These are phyloP conservation scores for Nasonovia ribisnigri DNA, from an alignment of 2,888 invertebrate species.

Conservation along the genomic window DNA sequence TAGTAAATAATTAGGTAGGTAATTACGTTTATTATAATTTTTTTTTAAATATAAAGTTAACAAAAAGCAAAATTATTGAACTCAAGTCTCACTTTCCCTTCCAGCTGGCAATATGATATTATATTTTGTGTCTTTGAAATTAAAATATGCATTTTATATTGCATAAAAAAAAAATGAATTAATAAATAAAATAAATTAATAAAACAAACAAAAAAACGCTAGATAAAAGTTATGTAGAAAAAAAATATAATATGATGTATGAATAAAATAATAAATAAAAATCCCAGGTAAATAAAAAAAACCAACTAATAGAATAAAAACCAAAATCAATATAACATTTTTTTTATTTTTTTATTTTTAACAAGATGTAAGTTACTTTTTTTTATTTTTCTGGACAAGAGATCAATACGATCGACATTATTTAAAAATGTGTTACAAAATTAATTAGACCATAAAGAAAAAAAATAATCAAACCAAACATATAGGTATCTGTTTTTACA, in stretches of 20 bases:
- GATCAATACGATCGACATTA: slow-evolving; percentile 55
- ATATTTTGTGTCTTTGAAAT: slow-evolving; percentile 48
- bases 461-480: slow-evolving; percentile 42
- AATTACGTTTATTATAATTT: slow-evolving; percentile 45
- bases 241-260: neutral
- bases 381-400: slow-evolving; percentile 57
- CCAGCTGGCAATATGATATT: slow-evolving; percentile 59
- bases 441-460: slow-evolving; percentile 46
- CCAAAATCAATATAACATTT: slow-evolving; percentile 31
- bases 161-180: slow-evolving; percentile 17
- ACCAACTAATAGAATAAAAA: slow-evolving; percentile 16
- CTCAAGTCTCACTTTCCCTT: slow-evolving; percentile 62
- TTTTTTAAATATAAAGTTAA: slow-evolving; percentile 38
- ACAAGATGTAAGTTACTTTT: slow-evolving; percentile 37
- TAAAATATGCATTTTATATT: slow-evolving; percentile 11
- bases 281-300: slow-evolving; percentile 40
- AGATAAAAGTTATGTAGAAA: slow-evolving; percentile 37
- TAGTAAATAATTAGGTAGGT: slow-evolving; percentile 52
- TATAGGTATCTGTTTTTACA: slow-evolving; percentile 53
- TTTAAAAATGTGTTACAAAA: slow-evolving; percentile 53
- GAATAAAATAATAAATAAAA: slow-evolving; percentile 47
- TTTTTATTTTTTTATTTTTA: slow-evolving; percentile 26
- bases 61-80: slow-evolving; percentile 63
- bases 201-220: neutral
- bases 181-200: slow-evolving; percentile 3